Evolutionary conservation across 2,797 vertebrate genomes (phyloP), one percentile per base, ranked within the genome.

Genomic region (Acanthiza pusilla): DNA sequence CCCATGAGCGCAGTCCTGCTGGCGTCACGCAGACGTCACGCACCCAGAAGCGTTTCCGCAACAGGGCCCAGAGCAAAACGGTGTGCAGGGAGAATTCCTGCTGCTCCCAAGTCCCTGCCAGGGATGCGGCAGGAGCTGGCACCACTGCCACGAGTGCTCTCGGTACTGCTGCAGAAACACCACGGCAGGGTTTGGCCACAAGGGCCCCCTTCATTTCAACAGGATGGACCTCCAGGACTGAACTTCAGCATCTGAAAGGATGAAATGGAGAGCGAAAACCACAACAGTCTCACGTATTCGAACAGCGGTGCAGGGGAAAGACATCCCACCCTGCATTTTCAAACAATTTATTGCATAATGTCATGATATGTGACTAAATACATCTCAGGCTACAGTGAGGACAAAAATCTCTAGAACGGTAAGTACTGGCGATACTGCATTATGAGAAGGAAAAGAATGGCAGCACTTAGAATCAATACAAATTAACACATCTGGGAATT

Each of bases 341-440:
- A 94, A 96, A 97, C 82, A 4, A 97, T 97, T 98, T 97, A 97
- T 98, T 98, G 97, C 97, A 97, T 96, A 96, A 97, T 80, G 96
- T 95, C 96, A 96, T 94, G 95, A 92, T 97, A 97, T 96, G 96
- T 95, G 91, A 97, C 96, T 97, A 94, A 97, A 96, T 95, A 96
- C 97, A 97, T 70, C 94, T 96, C 89, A 96, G 97, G 94, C 97
- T 97, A 97, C 89, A 96, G 91, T 73, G 94, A 94, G 85, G 91
- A 96, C 96, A 96, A 92, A 94, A 94, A 91, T 81, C 72, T 95
- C 93, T 97, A 93, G 89, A 96, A 93, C 5, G 7, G 11, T 83
- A 91, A 75, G 89, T 85, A 96, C 88, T 95, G 76, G 87, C 23
- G n/a, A 96, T 87, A 94, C 82, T 88, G 89, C 60, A 29, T 93